Evolutionary conservation across 2,113 vertebrate genomes (phyloP).

Genomic region (Microtus richardsoni): DNA sequence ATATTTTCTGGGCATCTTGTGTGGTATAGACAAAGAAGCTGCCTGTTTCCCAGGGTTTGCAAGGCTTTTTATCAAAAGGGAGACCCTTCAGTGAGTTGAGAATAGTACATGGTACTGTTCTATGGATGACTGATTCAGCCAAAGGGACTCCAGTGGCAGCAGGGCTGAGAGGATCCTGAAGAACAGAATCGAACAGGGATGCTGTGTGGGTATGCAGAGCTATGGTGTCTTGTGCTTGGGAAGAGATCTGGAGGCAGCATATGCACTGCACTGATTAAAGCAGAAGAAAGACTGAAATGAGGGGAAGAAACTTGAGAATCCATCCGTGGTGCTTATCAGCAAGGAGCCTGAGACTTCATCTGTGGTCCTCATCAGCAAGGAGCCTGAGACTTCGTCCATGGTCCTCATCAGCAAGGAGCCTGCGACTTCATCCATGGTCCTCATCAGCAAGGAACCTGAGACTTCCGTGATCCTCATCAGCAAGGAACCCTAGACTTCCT

Average conservation of each 20-base stretch:
- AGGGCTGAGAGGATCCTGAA: not conserved
- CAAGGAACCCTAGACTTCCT: not conserved
- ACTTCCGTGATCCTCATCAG: not conserved
- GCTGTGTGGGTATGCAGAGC: not conserved
- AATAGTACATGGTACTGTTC: not conserved
- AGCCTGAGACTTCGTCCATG: too few species aligned
- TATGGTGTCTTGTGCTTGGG: not conserved
- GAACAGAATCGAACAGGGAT: not conserved
- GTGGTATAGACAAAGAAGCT: slow-evolving; percentile 29
- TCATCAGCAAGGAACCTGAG: too few species aligned
- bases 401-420: too few species aligned
- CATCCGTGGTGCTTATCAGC: too few species aligned
- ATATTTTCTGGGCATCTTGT: slow-evolving; percentile 47
- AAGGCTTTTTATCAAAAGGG: slow-evolving; percentile 56
- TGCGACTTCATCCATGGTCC: too few species aligned
- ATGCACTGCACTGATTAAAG: not conserved
- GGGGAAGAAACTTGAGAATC: not conserved
- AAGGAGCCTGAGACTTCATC: too few species aligned
- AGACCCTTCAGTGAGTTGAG: not conserved
- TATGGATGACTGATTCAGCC: not conserved
- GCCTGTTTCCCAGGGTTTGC: not conserved
- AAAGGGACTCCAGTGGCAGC: not conserved
- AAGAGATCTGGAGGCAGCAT: not conserved
- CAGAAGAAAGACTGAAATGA: not conserved
- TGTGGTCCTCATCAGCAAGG: too few species aligned